These are phyloP conservation scores for Orchestia grillus DNA, from an alignment of 1,140 invertebrate genomes.

Conservation along the genomic window DNA sequence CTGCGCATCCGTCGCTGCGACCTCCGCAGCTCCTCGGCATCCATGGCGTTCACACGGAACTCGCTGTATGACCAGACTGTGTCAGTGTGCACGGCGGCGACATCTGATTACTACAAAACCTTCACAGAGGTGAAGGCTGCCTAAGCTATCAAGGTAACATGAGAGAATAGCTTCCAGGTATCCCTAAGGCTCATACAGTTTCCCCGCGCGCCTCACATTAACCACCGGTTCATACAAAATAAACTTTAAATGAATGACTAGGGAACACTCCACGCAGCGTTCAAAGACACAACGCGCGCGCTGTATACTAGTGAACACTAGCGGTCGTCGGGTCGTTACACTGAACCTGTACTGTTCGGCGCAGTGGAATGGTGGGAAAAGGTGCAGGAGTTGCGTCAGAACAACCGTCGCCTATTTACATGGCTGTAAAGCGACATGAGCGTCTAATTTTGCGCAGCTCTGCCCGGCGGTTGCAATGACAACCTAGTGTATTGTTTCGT, in stretches of 20 bases:
- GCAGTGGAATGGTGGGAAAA: not conserved
- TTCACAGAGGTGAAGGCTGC: too few species aligned
- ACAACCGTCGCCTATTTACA: not conserved
- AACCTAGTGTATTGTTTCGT: too few species aligned
- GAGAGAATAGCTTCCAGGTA: not conserved
- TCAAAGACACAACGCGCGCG: not conserved
- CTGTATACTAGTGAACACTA: not conserved
- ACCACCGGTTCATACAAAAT: not conserved
- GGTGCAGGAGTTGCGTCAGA: not conserved
- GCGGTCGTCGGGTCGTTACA: not conserved
- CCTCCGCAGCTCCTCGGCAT: conserved; percentile 84
- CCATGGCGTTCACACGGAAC: conserved; percentile 89
- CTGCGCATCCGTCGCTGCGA: conserved; percentile 81
- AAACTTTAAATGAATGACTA: not conserved
- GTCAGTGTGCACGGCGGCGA: not conserved
- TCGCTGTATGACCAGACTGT: conserved; percentile 75
- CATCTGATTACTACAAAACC: not conserved
- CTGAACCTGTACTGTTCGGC: too few species aligned
- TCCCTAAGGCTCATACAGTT: not conserved
- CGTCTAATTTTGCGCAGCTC: too few species aligned
- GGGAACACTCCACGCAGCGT: not conserved
- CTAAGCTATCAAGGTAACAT: not conserved
- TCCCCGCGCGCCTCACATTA: not conserved
- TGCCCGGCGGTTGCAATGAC: too few species aligned
- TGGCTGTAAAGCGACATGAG: not conserved